Evolutionary conservation across 1,140 invertebrate species (phyloP), one percentile per base, ranked within the genome.

Genomic region (Calycopis cecrops): DNA sequence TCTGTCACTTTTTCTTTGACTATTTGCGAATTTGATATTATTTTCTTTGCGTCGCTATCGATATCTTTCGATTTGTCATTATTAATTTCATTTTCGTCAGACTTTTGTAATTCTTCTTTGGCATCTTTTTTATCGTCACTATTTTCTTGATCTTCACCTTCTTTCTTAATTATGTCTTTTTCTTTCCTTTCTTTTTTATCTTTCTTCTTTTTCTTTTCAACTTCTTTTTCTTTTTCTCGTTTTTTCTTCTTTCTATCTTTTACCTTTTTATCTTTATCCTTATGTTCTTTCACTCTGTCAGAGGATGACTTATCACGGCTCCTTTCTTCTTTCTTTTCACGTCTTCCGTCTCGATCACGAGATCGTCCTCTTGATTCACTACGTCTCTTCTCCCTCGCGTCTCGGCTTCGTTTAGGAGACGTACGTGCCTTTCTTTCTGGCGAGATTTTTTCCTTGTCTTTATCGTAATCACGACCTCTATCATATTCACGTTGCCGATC

Each of bases 151-250:
- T 61, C 57, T 10, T 65, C 64, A 11, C 76, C 70, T 14, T 79
- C 76, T 61, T 76, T 78, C 59, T 80, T 82, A 33, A 44, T 50
- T 17, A 52, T 63, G n/a, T 76, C 73, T 56, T 82, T 83, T 1
- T 89, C 85, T 63, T 87, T 88, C 55, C 82, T 88, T 9, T 87
- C 86, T 56, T 83, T 87, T 60, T 86, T 88, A 44, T 88, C 88
- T 18, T 78, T 79, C 68, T 81, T 87, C 56, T 84, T 86, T 60
- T 86, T 87, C 61, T 87, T 87, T 59, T 88, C 80, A 9, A 52
- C 57, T 48, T 86, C 79, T 60, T 88, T 88, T 69, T 88, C 88
- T n/a, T 50, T 50, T 50, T 85, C 79, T 54, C 76, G 74, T 60
- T 85, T 81, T 63, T 88, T 85, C 60, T 76, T 88, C 57, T 87